These are phyloP conservation scores for Athrips mouffetella DNA, from an alignment of 2,888 invertebrate genomes.

Conservation along the genomic window DNA sequence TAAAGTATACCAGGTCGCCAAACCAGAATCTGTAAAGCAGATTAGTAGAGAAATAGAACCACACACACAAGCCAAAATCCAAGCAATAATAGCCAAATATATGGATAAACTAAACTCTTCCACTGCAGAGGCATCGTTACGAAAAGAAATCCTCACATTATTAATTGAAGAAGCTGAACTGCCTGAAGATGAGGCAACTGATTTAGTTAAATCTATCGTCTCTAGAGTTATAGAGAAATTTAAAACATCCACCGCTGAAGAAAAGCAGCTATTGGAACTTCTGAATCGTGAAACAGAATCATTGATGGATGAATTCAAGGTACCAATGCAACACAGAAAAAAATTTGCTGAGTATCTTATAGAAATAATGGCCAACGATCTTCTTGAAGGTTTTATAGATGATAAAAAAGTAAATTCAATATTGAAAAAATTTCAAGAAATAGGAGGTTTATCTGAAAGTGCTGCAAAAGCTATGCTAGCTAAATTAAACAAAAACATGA, in stretches of 20 bases:
- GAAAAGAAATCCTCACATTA: not conserved
- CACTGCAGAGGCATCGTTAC: constrained; percentile 6
- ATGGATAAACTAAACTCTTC: constrained; percentile 14
- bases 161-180: not conserved
- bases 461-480: constrained; percentile 15
- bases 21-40: not conserved
- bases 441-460: constrained; percentile 20
- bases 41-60: not conserved
- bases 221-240: not conserved
- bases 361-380: not conserved
- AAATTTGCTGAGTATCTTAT: not conserved
- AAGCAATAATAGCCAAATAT: constrained; percentile 22
- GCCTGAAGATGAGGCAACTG: not conserved
- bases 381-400: not conserved
- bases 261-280: not conserved
- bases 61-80: constrained; percentile 19
- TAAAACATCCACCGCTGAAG: not conserved
- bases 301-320: not conserved
- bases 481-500: not conserved
- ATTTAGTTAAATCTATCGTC: not conserved
- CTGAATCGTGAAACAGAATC: not conserved
- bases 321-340: not conserved
- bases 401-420: constrained; percentile 20
- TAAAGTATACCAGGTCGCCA: not conserved
- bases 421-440: constrained; percentile 22